phyloP scores from a whole-genome alignment of 2,888 invertebrate genomes.

The Rhorus exstirpatorius region DNA sequence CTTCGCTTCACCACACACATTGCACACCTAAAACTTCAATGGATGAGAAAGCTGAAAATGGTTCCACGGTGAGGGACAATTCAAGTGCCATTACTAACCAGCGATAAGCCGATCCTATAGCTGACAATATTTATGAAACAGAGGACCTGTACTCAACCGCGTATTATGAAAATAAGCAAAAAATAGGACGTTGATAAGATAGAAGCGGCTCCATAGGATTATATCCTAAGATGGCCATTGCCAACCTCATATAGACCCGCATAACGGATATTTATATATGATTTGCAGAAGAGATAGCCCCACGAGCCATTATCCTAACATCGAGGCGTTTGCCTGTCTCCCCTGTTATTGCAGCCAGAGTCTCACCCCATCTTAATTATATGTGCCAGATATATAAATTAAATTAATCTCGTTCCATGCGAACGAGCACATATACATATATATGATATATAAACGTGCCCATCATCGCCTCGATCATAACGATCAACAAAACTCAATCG shows the following conservation, averaged over 20 bases:
- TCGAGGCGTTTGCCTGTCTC: slow-evolving; percentile 33
- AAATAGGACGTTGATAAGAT: slow-evolving; percentile 13
- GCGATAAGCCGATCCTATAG: too few species aligned
- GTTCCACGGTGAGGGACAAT: too few species aligned
- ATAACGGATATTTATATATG: slow-evolving; percentile 44
- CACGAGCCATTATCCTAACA: slow-evolving; percentile 47
- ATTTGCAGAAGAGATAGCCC: slow-evolving; percentile 67
- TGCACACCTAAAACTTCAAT: too few species aligned
- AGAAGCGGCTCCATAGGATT: slow-evolving; percentile 22
- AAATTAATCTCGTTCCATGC: slow-evolving; percentile 62
- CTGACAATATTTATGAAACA: too few species aligned
- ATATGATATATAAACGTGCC: background rate
- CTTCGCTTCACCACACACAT: too few species aligned
- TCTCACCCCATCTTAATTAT: slow-evolving; percentile 67
- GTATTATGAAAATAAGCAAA: background rate
- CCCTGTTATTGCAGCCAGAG: slow-evolving; percentile 54
- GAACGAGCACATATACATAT: slow-evolving; percentile 31
- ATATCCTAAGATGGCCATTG: slow-evolving; percentile 26
- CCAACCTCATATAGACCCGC: slow-evolving; percentile 12
- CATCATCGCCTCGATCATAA: slow-evolving; percentile 31
- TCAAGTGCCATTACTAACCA: too few species aligned
- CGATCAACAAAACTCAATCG: slow-evolving; percentile 47
- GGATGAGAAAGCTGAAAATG: too few species aligned
- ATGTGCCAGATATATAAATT: slow-evolving; percentile 69
- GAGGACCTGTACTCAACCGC: too few species aligned